Evolutionary conservation across 2,888 invertebrate genomes (phyloP), one percentile per base, ranked within the genome.

Genomic region (Aradus depressus): DNA sequence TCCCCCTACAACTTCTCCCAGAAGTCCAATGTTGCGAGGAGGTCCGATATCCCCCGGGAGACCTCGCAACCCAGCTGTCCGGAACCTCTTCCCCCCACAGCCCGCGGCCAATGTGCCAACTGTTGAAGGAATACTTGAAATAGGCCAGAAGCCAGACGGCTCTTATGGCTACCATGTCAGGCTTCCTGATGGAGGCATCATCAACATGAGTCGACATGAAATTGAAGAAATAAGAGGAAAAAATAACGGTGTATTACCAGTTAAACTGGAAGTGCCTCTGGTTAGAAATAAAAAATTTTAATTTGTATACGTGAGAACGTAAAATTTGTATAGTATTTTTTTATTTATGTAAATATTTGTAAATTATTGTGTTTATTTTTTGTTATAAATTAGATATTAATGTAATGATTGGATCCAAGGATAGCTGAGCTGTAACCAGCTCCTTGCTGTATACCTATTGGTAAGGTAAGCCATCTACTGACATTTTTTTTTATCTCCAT

Each of bases 111-210:
- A 31, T 10, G 44, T 44, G 4, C 44, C 28, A 3, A 41, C 49
- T 31, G 41, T 49, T 41, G 49, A 49, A 31, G 49, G 49, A 18
- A 32, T 49, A 19, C 37, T 49, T 16, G 49, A 49, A 49, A 41
- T 49, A 12, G 49, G 49, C 5, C 39, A 49, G 28, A 49, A 50
- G 28, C 50, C 43, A 25, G 50, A 50, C 37, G 50, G 50, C 14
- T 50, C 50, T 23, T 50, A 50, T 43, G 47, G 51, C 22, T 52
- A 50, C 42, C 52, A 50, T 31, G 52, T 52, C 12, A 42, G 44
- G 12, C 52, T 55, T n/a, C 35, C 34, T 1, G 55, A 55, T 44
- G 55, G 52, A 10, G 55, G 55, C 14, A 45, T 55, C 14, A 49
- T 52, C 4, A 44, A 52, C 19, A 49, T 55, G 23, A 45, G 32